phyloP scores from a whole-genome alignment of 2,797 vertebrate species.

The Enoplosus armatus region DNA sequence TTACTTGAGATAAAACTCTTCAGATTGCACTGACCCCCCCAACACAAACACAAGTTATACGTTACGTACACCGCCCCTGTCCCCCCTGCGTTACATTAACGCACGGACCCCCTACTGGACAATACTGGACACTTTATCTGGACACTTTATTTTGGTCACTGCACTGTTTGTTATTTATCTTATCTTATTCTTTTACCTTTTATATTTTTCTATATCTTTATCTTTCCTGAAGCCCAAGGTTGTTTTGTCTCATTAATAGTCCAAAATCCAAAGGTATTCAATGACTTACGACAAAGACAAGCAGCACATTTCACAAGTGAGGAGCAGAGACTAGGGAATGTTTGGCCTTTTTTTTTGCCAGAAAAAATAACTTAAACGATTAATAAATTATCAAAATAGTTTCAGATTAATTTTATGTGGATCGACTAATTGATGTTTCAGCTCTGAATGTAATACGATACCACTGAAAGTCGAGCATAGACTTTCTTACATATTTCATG shows the following conservation, averaged over 20 bases:
- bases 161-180: too few species aligned
- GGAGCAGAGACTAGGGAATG: not conserved
- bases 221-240: not conserved
- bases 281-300: not conserved
- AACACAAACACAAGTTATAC: too few species aligned
- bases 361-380: not conserved
- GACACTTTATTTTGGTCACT: too few species aligned
- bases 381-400: not conserved
- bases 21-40: too few species aligned
- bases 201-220: too few species aligned
- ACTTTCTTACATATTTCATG: not conserved
- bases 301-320: not conserved
- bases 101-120: too few species aligned
- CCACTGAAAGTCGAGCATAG: not conserved
- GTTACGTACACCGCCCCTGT: too few species aligned
- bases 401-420: not conserved
- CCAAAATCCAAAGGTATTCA: not conserved
- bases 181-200: too few species aligned
- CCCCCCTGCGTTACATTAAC: too few species aligned
- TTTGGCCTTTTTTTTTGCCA: not conserved
- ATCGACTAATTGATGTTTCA: not conserved
- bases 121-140: too few species aligned
- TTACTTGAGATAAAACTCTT: not conserved
- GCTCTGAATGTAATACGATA: not conserved
- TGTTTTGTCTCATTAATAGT: not conserved